Conservation (phyloP, 2,797 vertebrate species). For the Adrianichthys oophorus region DNA sequence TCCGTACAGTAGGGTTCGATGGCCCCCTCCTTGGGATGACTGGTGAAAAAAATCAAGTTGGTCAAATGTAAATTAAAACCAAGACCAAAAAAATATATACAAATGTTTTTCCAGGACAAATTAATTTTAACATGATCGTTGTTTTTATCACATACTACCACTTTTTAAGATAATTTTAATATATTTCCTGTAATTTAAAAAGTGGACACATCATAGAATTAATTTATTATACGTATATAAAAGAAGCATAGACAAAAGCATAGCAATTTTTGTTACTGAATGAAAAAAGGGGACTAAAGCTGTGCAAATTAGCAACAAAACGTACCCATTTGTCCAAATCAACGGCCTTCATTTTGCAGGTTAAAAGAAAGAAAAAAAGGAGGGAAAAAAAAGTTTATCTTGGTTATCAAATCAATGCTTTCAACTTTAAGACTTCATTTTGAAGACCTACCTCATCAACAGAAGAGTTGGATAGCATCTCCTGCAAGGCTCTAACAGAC, state of each 20-base stretch:
- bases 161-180: too few relatives aligned
- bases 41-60: slow-evolving; percentile 40
- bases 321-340: slow-evolving; percentile 85
- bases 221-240: too few relatives aligned
- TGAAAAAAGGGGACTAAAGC: slow-evolving; percentile 1
- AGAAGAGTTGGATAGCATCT: slow-evolving; percentile 92
- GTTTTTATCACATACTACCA: too few relatives aligned
- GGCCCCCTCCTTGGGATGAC: slow-evolving; percentile 93
- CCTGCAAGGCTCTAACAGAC: slow-evolving; percentile 90
- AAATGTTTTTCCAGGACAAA: too few relatives aligned
- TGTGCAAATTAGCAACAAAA: slow-evolving; percentile 4
- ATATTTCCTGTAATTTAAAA: too few relatives aligned
- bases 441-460: slow-evolving; percentile 70
- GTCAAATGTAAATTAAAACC: neutral
- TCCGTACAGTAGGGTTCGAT: slow-evolving; percentile 90
- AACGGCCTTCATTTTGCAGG: slow-evolving; percentile 64
- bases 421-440: neutral
- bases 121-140: too few relatives aligned
- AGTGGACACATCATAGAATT: too few relatives aligned
- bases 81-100: too few relatives aligned
- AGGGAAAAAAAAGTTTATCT: neutral
- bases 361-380: slow-evolving; percentile 28
- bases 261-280: too few relatives aligned
- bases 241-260: too few relatives aligned
- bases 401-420: neutral